Evolutionary conservation across 2,797 vertebrate species (phyloP).

Genomic region (Microcaecilia unicolor): DNA sequence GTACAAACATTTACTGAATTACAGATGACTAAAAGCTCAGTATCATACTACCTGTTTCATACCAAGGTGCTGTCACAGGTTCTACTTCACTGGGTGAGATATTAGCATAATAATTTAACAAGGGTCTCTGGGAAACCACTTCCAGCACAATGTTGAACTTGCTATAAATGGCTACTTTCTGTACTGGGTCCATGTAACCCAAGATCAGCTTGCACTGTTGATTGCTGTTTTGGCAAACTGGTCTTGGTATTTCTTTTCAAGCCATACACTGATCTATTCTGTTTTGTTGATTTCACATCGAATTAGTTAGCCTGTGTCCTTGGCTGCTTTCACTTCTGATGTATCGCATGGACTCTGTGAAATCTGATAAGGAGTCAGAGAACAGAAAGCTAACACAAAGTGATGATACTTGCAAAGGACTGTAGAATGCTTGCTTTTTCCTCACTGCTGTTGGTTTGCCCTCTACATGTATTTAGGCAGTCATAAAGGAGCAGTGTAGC

Average conservation of each 20-base stretch:
- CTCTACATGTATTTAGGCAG: background rate
- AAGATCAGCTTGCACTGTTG: background rate
- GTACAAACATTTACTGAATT: slow-evolving; percentile 7
- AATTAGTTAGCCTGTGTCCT: background rate
- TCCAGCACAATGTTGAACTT: background rate
- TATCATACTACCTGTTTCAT: too few relatives aligned
- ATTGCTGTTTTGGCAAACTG: background rate
- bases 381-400: background rate
- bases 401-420: slow-evolving; percentile 2
- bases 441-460: slow-evolving; percentile 5
- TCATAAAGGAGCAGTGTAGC: too few relatives aligned
- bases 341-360: background rate
- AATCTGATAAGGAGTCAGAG: background rate
- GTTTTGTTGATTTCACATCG: background rate
- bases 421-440: slow-evolving; percentile 1
- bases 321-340: background rate
- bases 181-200: background rate
- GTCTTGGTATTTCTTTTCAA: background rate
- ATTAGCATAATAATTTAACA: too few relatives aligned
- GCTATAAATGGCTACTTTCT: background rate
- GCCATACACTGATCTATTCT: background rate
- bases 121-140: too few relatives aligned
- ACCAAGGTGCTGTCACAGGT: too few relatives aligned
- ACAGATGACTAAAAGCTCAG: too few relatives aligned
- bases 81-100: too few relatives aligned